These are phyloP conservation scores for Meiosimyza platycephala DNA, from an alignment of 2,888 invertebrate genomes.

Conservation along the genomic window DNA sequence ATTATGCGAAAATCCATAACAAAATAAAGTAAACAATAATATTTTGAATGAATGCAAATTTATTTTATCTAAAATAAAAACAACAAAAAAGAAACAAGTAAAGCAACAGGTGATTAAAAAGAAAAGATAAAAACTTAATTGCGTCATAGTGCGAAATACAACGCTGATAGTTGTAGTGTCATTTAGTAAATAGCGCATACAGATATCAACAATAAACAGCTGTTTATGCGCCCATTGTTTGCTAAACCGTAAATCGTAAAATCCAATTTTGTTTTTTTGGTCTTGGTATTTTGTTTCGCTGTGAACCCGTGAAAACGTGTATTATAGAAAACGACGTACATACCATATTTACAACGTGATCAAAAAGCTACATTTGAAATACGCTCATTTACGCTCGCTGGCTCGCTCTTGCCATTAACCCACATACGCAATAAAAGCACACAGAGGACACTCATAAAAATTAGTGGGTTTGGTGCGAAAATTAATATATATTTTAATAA, in stretches of 20 bases:
- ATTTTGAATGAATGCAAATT: background rate
- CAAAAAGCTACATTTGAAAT: background rate
- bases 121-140: background rate
- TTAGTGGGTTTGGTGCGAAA: no score
- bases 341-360: constrained; percentile 14
- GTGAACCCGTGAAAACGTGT: no score
- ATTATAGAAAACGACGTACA: background rate
- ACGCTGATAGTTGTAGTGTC: background rate
- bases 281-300: no score
- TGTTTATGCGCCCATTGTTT: constrained; percentile 15
- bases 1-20: constrained; percentile 4
- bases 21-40: constrained; percentile 5
- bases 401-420: no score
- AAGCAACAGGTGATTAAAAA: background rate
- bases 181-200: background rate
- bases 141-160: constrained; percentile 2
- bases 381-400: no score
- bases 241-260: no score
- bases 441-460: no score
- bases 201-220: constrained; percentile 9
- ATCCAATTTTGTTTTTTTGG: no score
- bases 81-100: background rate
- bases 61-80: background rate
- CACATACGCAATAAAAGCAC: no score
- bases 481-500: no score